A percentile compares a stretch with the other conserved stretches of the same genome.
Evolutionary conservation across 2,797 vertebrate genomes (phyloP).

Genomic region (Thripadectes ignobilis): DNA sequence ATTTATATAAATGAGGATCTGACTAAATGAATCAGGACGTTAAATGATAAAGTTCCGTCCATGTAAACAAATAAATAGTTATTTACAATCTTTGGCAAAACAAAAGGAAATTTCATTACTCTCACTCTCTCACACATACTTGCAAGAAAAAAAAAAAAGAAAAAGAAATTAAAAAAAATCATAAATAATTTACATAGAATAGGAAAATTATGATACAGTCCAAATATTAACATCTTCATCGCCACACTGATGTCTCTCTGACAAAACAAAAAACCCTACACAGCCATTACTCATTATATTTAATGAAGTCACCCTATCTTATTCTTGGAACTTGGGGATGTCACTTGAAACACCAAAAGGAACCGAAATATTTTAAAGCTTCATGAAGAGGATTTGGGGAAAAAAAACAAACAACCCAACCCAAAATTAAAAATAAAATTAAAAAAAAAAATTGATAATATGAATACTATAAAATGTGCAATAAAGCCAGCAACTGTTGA

Average conservation of each 20-base stretch:
- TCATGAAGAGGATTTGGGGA: neutral
- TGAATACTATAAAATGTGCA: conserved; percentile 69
- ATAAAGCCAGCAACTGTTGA: conserved; percentile 63
- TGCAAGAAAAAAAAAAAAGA: conserved; percentile 57
- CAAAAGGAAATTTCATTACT: conserved; percentile 70
- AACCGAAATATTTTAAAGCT: conserved; percentile 5
- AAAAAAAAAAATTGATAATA: conserved; percentile 59
- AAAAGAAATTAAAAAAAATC: conserved; percentile 75
- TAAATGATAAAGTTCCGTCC: conserved; percentile 83
- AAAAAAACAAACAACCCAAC: neutral
- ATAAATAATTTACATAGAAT: conserved; percentile 98
- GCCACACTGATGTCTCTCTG: conserved; percentile 61
- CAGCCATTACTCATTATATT: conserved; percentile 60
- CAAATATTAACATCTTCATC: conserved; percentile 93
- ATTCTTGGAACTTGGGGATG: conserved; percentile 52
- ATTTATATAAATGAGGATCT: conserved; percentile 71
- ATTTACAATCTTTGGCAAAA: conserved; percentile 93
- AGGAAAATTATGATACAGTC: conserved; percentile 91
- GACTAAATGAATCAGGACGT: conserved; percentile 71
- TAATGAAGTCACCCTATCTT: conserved; percentile 61
- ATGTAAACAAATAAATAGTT: conserved; percentile 98
- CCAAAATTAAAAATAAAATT: neutral
- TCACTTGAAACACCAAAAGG: conserved; percentile 57
- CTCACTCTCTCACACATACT: conserved; percentile 27
- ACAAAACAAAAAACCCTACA: conserved; percentile 56